Percentiles rank a stretch among this genome's conserved stretches.
Conservation (phyloP, 2,113 vertebrate genomes). For the Myotis davidii region DNA sequence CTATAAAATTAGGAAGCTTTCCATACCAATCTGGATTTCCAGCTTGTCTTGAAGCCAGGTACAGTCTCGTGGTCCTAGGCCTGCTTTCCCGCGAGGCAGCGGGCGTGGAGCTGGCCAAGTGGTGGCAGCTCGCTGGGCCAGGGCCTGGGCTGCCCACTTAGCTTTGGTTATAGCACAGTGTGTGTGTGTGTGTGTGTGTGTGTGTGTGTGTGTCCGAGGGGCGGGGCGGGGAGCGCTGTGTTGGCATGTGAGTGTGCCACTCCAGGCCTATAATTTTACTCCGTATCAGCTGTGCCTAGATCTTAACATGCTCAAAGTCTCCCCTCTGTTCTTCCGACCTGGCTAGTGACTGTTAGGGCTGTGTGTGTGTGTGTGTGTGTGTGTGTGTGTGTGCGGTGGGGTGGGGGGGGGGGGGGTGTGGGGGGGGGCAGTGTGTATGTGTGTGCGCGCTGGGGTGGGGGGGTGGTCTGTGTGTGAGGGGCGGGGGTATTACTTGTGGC, state of each 20-base stretch:
- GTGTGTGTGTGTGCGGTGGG: too few relatives aligned
- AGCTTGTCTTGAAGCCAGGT: background rate
- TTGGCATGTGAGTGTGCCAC: background rate
- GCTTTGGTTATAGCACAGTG: background rate
- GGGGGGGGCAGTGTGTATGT: too few relatives aligned
- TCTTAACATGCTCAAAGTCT: background rate
- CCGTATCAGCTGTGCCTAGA: background rate
- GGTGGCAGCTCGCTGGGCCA: background rate
- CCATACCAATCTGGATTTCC: background rate
- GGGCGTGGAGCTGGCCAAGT: background rate
- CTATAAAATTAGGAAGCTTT: background rate
- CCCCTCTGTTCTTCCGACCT: background rate
- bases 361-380: too few relatives aligned
- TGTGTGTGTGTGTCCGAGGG: background rate
- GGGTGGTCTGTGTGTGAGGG: too few relatives aligned
- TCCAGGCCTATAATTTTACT: background rate
- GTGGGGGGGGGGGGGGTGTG: too few relatives aligned
- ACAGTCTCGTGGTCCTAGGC: background rate
- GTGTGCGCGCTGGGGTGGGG: too few relatives aligned
- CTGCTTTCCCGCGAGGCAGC: background rate
- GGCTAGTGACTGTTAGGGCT: background rate
- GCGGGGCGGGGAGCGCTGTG: too few relatives aligned
- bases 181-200: too few relatives aligned
- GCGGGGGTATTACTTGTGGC: background rate
- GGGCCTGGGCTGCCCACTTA: background rate